These are phyloP conservation scores for Pachyuromys duprasi DNA, from an alignment of 2,797 vertebrate species.

Conservation along the genomic window DNA sequence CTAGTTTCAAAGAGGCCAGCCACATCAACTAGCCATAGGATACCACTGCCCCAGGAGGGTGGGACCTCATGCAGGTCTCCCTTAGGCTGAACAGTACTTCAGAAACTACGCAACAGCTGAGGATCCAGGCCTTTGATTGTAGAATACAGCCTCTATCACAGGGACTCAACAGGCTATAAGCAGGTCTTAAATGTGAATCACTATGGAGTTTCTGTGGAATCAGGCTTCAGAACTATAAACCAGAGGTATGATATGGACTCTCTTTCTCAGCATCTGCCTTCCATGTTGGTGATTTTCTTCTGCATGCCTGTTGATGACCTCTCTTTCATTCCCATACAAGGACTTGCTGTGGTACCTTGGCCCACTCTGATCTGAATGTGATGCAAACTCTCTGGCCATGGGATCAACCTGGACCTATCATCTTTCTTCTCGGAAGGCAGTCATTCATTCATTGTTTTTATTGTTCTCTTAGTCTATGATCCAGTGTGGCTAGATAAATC, in stretches of 20 bases:
- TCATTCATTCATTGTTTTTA: neutral
- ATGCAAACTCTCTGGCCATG: neutral
- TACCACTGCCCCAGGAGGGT: neutral
- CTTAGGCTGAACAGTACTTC: neutral
- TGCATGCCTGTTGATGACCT: accelerated
- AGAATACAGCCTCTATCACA: neutral
- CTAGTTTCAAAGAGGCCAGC: neutral
- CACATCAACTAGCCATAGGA: neutral
- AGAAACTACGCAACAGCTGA: neutral
- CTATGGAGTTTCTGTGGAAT: neutral
- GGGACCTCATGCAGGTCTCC: neutral
- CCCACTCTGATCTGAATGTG: neutral
- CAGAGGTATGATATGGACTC: neutral
- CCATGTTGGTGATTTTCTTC: accelerated
- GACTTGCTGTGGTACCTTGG: accelerated
- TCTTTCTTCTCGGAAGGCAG: neutral
- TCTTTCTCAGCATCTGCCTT: neutral
- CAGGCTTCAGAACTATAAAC: neutral
- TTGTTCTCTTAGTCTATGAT: neutral
- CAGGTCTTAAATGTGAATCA: neutral
- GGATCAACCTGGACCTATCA: neutral
- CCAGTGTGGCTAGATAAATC: neutral
- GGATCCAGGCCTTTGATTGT: neutral
- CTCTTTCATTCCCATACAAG: accelerated
- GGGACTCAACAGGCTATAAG: neutral